A percentile compares a stretch with the other conserved stretches of the same genome.
phyloP scores from a whole-genome alignment of 1,140 invertebrate species.

The Callitettix versicolor region DNA sequence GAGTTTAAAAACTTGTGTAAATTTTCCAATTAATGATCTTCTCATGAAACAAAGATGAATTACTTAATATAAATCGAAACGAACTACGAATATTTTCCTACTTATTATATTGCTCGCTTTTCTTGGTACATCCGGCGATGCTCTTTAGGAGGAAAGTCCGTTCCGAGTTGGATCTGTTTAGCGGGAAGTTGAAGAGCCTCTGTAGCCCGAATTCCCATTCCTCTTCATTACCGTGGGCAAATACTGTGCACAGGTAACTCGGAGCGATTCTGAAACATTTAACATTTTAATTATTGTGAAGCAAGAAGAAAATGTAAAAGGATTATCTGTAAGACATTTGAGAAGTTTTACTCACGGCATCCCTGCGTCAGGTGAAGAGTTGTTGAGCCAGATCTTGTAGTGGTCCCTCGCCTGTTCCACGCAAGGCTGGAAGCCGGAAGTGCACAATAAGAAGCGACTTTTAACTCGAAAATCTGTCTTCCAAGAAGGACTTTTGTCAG shows the following conservation, averaged over 20 bases:
- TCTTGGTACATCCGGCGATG: slow-evolving; percentile 58
- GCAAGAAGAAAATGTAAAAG: no score
- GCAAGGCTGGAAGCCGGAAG: slow-evolving; percentile 58
- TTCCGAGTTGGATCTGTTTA: slow-evolving; percentile 52
- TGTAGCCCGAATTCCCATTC: slow-evolving; percentile 71
- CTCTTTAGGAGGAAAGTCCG: slow-evolving; percentile 62
- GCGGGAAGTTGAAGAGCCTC: slow-evolving; percentile 58
- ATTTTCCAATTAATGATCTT: no score
- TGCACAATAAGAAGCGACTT: slow-evolving; percentile 40
- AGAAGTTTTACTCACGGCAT: slow-evolving; percentile 48
- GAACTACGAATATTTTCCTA: no score
- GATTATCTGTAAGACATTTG: no score
- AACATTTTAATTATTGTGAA: neutral
- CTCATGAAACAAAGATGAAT: no score
- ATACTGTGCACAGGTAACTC: slow-evolving; percentile 62
- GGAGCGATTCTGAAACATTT: slow-evolving; percentile 47
- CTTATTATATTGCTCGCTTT: slow-evolving; percentile 51
- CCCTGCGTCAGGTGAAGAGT: slow-evolving; percentile 52
- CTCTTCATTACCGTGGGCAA: slow-evolving; percentile 59
- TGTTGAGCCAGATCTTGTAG: slow-evolving; percentile 54
- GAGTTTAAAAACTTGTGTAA: no score
- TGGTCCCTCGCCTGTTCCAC: slow-evolving; percentile 51
- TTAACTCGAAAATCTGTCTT: slow-evolving; percentile 30
- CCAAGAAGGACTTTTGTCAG: slow-evolving; percentile 22
- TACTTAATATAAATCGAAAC: no score